Percentiles rank a stretch among this genome's conserved stretches.
These are phyloP conservation scores for Gambelia wislizenii DNA, from an alignment of 2,797 vertebrate species.

Conservation along the genomic window DNA sequence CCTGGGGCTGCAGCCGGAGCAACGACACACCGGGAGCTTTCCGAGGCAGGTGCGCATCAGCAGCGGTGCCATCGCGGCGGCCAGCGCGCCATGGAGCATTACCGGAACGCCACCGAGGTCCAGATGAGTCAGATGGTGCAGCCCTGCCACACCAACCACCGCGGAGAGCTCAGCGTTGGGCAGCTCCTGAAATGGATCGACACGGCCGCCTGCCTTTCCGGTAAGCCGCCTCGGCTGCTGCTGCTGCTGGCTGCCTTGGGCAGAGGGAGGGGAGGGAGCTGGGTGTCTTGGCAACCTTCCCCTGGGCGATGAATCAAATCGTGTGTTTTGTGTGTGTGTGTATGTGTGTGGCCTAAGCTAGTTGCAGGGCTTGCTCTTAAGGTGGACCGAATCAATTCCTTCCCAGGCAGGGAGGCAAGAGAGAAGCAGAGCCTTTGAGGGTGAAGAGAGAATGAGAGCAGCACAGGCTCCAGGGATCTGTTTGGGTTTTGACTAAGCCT, in stretches of 20 bases:
- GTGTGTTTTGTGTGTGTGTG: too few relatives aligned
- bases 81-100: conserved; percentile 52
- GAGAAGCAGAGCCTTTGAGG: too few relatives aligned
- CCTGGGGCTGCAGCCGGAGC: conserved; percentile 43
- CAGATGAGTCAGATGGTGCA: conserved; percentile 98
- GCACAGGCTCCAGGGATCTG: not conserved
- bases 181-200: conserved; percentile 99
- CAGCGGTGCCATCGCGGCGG: not conserved
- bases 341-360: not conserved
- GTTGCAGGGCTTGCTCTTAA: not conserved
- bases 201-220: conserved; percentile 93
- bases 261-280: not conserved
- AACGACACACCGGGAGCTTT: too few relatives aligned
- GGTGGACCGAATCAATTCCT: not conserved
- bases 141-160: conserved; percentile 94
- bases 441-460: too few relatives aligned
- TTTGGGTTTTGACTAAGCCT: too few relatives aligned
- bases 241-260: not conserved
- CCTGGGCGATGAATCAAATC: not conserved
- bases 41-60: too few relatives aligned
- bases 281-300: not conserved
- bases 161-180: conserved; percentile 88
- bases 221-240: conserved; percentile 72
- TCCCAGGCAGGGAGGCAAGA: not conserved
- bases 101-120: conserved; percentile 91